Conservation (phyloP, 2,888 invertebrate species). For the Meganola albula region DNA sequence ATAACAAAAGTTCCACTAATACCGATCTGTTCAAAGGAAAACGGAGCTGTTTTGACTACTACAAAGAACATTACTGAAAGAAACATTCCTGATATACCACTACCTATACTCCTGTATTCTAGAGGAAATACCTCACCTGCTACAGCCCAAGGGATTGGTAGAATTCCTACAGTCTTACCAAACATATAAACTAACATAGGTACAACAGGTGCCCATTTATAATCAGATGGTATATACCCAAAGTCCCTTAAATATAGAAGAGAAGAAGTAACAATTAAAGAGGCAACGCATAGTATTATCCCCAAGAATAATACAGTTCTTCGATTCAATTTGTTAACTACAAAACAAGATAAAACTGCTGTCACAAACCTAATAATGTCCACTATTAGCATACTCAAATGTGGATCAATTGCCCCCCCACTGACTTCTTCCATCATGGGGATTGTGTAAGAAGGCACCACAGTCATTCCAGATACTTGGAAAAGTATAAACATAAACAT, state of each 20-base stretch:
- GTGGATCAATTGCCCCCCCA: constrained; percentile 76
- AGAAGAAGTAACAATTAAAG: constrained; percentile 70
- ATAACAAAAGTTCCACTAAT: constrained; percentile 78
- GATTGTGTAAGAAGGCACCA: constrained; percentile 83
- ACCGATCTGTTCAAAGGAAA: constrained; percentile 71
- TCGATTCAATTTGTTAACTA: constrained; percentile 78
- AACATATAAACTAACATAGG: constrained; percentile 75
- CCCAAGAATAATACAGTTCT: constrained; percentile 80
- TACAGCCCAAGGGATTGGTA: constrained; percentile 84
- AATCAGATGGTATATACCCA: constrained; percentile 46
- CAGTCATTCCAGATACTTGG: constrained; percentile 84
- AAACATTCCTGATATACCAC: constrained; percentile 80
- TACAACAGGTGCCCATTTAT: constrained; percentile 67
- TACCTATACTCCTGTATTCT: constrained; percentile 79
- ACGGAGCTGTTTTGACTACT: constrained; percentile 81
- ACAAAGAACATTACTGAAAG: constrained; percentile 80
- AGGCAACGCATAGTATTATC: constrained; percentile 75
- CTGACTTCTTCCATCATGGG: constrained; percentile 79
- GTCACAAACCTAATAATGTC: constrained; percentile 79
- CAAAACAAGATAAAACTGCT: constrained; percentile 78
- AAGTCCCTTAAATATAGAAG: constrained; percentile 56
- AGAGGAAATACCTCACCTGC: constrained; percentile 83
- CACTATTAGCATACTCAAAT: constrained; percentile 80
- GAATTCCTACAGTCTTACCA: constrained; percentile 77
- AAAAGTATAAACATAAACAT: constrained; percentile 81